Evolutionary conservation across 2,888 invertebrate species (phyloP), one percentile per base, ranked within the genome.

Genomic region (Brachyopa scutellaris): DNA sequence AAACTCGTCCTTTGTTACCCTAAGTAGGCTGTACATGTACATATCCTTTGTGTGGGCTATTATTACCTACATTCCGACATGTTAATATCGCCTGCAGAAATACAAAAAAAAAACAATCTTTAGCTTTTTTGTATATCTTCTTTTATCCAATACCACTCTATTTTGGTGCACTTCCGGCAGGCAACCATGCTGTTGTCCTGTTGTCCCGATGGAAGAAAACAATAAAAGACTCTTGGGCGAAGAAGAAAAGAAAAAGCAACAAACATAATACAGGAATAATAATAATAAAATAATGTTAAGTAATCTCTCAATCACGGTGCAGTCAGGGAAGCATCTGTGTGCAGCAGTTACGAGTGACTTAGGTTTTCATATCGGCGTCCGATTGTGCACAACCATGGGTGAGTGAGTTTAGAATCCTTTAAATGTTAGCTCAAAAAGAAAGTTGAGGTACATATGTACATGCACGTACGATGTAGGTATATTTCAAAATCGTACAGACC

Each of bases 251-350:
- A 66, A 66, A 78, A 77, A 53, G 38, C 42, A 79, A 73, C 74
- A 74, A 79, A 79, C 47, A 74, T 61, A 74, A 74, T 80, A 57
- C 67, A n/a, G n/a, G 26, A 67, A 79, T 73, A 66, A 79, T 42
- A 79, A 73, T 73, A 61, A 80, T 69, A 55, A 74, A 67, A 40
- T 55, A 57, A 74, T 67, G 33, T 72, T 67, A 45, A 55, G 31
- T 47, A 49, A 79, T 74, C 55, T 67, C 79, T 79, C 61, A 79
- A 67, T 79, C 67, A 62, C 17, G 17, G 29, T 38, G 31, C 29
- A 55, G 23, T n/a, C 26, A 64, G 13, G 31, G 8, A 33, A 64
- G 53, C 42, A 67, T 67, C 53, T 40, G 29, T 36, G 29, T 49
- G 55, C 31, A 40, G 55, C 40, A 55, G 61, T 42, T 69, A 57